Evolutionary conservation across 2,113 vertebrate species (phyloP), one percentile per base, ranked within the genome.

Genomic region (Larimichthys crocea): DNA sequence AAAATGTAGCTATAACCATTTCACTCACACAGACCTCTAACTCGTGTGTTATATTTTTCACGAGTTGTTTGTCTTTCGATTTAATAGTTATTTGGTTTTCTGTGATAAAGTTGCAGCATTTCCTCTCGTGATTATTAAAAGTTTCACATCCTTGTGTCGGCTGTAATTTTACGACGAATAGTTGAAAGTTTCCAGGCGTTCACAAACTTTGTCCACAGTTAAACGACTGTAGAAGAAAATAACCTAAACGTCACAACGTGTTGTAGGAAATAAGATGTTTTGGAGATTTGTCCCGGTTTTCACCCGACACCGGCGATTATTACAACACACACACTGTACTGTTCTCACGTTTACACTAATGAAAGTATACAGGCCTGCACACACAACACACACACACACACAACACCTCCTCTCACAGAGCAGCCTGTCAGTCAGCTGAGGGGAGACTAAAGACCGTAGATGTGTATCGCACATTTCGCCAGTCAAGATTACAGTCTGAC

Each of bases 401-500:
- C 79, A 64, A n/a, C n/a, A n/a, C n/a, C n/a, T n/a, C n/a, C n/a
- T n/a, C n/a, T n/a, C 78, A 82, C 84, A 85, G 64, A 75, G 68
- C 50, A 42, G 66, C 64, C 86, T 88, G 93, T 93, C 91, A 85
- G 83, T 91, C 87, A 91, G 84, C 76, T 85, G 81, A 62, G 66
- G 46, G 74, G 69, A 86, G 59, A 86, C 87, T 86, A 88, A 88
- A 91, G 85, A 79, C 79, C 52, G 48, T 24, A 93, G 92, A 94
- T 94, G 89, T 57, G 77, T 93, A 93, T 94, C 93, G 66, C 78
- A 81, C 82, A 62, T 87, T 91, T 93, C 74, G 40, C 70, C 92
- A 92, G 85, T 84, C 79, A 80, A 90, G 89, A 90, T 74, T 93
- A 86, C 55, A 85, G 61, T 72, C 91, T 91, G 92, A 93, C 92